phyloP scores from a whole-genome alignment of 1,140 invertebrate genomes.

The Samia ricini region DNA sequence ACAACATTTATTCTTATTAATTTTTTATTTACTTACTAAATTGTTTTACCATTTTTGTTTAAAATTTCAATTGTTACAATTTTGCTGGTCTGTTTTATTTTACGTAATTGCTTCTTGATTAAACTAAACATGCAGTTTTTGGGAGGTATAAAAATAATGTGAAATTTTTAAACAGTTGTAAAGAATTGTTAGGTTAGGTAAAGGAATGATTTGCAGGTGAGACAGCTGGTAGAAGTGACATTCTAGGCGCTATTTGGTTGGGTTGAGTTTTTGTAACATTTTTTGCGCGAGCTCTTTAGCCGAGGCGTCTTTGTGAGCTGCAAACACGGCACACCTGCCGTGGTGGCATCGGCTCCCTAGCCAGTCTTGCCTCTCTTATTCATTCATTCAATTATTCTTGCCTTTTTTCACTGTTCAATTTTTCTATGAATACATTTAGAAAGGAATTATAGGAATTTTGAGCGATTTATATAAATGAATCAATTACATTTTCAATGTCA shows the following conservation, averaged over 20 bases:
- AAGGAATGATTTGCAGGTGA: slow-evolving; percentile 24
- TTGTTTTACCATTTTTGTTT: too few relatives aligned
- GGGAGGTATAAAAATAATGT: too few relatives aligned
- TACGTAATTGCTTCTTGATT: too few relatives aligned
- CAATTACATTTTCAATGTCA: too few relatives aligned
- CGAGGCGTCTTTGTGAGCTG: slow-evolving; percentile 47
- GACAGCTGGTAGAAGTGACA: slow-evolving; percentile 68
- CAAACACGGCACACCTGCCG: slow-evolving; percentile 66
- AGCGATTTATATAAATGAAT: too few relatives aligned
- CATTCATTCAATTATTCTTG: slow-evolving; percentile 24
- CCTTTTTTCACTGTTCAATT: slow-evolving; percentile 34
- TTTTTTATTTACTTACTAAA: too few relatives aligned
- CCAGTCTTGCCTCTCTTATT: slow-evolving; percentile 38
- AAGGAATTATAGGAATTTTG: too few relatives aligned
- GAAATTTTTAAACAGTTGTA: background rate
- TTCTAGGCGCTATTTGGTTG: slow-evolving; percentile 46
- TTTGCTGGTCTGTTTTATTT: too few relatives aligned
- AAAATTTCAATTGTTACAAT: too few relatives aligned
- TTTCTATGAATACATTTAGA: background rate
- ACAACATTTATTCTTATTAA: too few relatives aligned
- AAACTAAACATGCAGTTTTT: too few relatives aligned
- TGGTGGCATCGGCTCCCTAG: slow-evolving; percentile 27
- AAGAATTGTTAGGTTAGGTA: background rate
- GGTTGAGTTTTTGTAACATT: slow-evolving; percentile 37
- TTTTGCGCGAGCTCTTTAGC: slow-evolving; percentile 51